Percentiles rank a stretch among this genome's conserved stretches.
Conservation (phyloP, 1,140 invertebrate species). For the Plectrocnemia conspersa region DNA sequence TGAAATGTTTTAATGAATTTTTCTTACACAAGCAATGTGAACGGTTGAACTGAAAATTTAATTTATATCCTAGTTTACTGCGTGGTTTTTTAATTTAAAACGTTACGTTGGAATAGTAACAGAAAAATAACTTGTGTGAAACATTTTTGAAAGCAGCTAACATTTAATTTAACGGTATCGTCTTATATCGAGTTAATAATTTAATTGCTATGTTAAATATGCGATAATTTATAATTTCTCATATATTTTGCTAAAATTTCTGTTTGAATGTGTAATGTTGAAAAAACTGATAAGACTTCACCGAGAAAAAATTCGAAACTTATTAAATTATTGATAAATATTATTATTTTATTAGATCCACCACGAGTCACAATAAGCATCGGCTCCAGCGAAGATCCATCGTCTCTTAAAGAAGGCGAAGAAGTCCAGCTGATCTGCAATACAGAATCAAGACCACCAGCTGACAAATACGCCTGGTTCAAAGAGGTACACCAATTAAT, state of each 20-base stretch:
- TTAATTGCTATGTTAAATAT: too few relatives aligned
- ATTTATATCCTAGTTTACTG: not conserved
- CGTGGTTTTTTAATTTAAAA: not conserved
- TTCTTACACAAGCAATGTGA: not conserved
- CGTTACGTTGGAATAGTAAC: too few relatives aligned
- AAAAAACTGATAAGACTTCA: too few relatives aligned
- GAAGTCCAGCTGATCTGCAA: conserved; percentile 32
- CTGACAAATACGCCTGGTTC: conserved; percentile 28
- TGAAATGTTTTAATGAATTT: conserved; percentile 3
- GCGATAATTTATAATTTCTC: too few relatives aligned
- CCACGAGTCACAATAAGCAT: conserved; percentile 27
- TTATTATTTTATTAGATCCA: conserved; percentile 23
- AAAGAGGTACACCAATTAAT: conserved; percentile 16
- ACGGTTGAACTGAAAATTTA: conserved; percentile 1
- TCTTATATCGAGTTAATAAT: too few relatives aligned
- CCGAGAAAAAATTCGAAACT: too few relatives aligned
- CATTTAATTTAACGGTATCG: too few relatives aligned
- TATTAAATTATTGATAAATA: too few relatives aligned
- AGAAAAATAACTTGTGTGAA: too few relatives aligned
- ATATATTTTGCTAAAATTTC: too few relatives aligned
- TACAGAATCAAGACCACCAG: conserved; percentile 27
- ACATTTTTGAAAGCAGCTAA: too few relatives aligned
- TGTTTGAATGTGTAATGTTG: too few relatives aligned
- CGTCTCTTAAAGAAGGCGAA: conserved; percentile 26
- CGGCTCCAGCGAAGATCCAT: conserved; percentile 31